A percentile compares a stretch with the other conserved stretches of the same genome.
These are phyloP conservation scores for Epinotia ramella DNA, from an alignment of 2,888 invertebrate genomes.

Conservation along the genomic window DNA sequence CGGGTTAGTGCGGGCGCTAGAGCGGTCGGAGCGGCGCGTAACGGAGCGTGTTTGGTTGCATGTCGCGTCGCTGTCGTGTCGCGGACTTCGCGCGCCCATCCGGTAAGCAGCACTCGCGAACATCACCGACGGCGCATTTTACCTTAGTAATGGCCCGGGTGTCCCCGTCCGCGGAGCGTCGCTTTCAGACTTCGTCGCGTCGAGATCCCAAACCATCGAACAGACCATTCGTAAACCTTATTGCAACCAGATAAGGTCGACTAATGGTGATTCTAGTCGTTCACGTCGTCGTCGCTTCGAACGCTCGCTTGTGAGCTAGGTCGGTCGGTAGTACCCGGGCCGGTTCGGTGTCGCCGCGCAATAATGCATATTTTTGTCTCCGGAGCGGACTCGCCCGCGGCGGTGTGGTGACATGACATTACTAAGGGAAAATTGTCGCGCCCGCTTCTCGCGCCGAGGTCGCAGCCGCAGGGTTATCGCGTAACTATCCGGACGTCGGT, in stretches of 20 bases:
- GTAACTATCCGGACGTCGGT: not conserved
- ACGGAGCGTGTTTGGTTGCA: slow-evolving; percentile 74
- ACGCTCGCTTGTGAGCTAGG: slow-evolving; percentile 8
- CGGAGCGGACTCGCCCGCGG: slow-evolving; percentile 55
- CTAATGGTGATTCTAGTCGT: not conserved
- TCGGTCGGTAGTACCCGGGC: slow-evolving; percentile 31
- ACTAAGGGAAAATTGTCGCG: slow-evolving; percentile 83
- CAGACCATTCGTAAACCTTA: slow-evolving; percentile 1
- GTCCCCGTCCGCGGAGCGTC: slow-evolving; percentile 26
- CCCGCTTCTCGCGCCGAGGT: slow-evolving; percentile 67
- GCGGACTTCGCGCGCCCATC: slow-evolving; percentile 56
- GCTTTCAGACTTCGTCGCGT: slow-evolving; percentile 6
- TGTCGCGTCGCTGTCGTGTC: slow-evolving; percentile 57
- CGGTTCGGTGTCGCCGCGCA: slow-evolving; percentile 54
- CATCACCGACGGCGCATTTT: slow-evolving; percentile 70
- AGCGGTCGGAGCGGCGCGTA: slow-evolving; percentile 51
- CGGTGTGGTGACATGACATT: slow-evolving; percentile 66
- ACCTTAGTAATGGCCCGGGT: slow-evolving; percentile 74
- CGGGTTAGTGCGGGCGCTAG: slow-evolving; percentile 49
- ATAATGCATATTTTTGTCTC: slow-evolving; percentile 83
- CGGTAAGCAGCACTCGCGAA: slow-evolving; percentile 71
- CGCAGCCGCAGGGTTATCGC: slow-evolving; percentile 51
- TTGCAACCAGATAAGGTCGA: slow-evolving; percentile 2
- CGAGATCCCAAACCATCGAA: not conserved
- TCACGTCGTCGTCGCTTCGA: not conserved